phyloP scores from a whole-genome alignment of 2,113 vertebrate genomes.

The Ciconia maguari region DNA sequence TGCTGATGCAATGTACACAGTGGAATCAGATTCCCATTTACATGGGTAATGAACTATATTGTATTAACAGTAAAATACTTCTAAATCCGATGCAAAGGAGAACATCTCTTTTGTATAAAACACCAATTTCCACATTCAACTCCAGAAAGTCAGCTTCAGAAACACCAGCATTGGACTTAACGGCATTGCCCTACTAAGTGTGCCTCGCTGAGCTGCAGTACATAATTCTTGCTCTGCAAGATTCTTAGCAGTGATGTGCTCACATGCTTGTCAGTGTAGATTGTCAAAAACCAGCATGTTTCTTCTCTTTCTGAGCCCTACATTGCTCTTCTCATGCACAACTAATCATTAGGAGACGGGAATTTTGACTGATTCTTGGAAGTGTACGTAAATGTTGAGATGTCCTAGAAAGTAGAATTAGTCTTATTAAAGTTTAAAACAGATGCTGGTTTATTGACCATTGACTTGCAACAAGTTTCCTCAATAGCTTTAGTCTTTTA shows the following conservation, averaged over 20 bases:
- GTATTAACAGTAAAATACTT: not conserved
- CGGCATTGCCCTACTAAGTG: not conserved
- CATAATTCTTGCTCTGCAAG: not conserved
- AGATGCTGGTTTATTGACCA: not conserved
- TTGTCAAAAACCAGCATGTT: rapidly evolving
- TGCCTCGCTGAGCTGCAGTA: not conserved
- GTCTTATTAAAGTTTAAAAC: not conserved
- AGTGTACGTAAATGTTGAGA: not conserved
- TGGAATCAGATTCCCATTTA: not conserved
- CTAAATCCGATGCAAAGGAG: not conserved
- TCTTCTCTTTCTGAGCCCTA: not conserved
- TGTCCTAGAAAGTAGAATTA: not conserved
- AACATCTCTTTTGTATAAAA: not conserved
- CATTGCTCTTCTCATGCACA: too few relatives aligned
- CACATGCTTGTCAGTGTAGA: not conserved
- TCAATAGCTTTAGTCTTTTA: not conserved
- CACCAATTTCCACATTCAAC: not conserved
- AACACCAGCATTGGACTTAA: not conserved
- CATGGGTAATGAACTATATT: rapidly evolving
- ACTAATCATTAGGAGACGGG: not conserved
- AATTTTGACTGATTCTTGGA: not conserved
- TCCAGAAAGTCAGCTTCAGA: not conserved
- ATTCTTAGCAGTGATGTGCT: not conserved
- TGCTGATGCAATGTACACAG: not conserved
- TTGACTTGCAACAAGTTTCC: not conserved